Base-by-base conservation (phyloP, 1,140 invertebrate genomes). In the Drosophila ficusphila region DNA sequence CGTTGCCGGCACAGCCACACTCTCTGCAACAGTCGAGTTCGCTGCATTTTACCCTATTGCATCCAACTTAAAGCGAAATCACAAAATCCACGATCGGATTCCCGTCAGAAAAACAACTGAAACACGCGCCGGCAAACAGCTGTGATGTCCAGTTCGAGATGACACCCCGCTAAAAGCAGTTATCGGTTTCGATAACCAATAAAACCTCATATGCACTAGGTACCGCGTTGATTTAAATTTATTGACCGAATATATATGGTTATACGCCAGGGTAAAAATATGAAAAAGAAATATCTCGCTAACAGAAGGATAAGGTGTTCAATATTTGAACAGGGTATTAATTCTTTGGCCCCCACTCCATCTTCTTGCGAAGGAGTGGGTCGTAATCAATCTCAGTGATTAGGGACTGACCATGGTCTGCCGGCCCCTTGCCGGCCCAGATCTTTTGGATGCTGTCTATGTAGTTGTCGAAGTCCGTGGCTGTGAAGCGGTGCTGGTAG, bases 11-110 rank as follows among this genome's bases (percentile, higher is more conserved):
- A 60, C 18, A 52, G 12, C 18, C 76, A 62, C 41, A 62, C 29
- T 31, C 41, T 62, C 16, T 48, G 64, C 48, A 73, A 49, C 5
- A 78, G n/a, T 8, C 71, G 51, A 0, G 70, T 39, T 16, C 74
- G 75, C 29, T 79, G 65, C 79, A 83, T 83, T 34, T 33, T 7
- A 29, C 7, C 7, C 19, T 23, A 49, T 4, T 67, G 41, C 34
- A 67, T 67, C 19, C 5, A 67, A 3, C n/a, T 41, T 38, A 9
- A 0, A 6, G n/a, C 3, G 4, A 11, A 39, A 41, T 47, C 41
- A 21, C 23, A 27, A 70, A 27, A 27, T n/a, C 3, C 8, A 27
- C 1, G 1, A 4, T 12, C 16, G 33, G 12, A n/a, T n/a, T n/a
- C n/a, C 33, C 5, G 2, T 14, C 39, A 41, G 3, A 19, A 44